Conservation (phyloP, 2,113 vertebrate genomes). For the Leptocoma aspasia region DNA sequence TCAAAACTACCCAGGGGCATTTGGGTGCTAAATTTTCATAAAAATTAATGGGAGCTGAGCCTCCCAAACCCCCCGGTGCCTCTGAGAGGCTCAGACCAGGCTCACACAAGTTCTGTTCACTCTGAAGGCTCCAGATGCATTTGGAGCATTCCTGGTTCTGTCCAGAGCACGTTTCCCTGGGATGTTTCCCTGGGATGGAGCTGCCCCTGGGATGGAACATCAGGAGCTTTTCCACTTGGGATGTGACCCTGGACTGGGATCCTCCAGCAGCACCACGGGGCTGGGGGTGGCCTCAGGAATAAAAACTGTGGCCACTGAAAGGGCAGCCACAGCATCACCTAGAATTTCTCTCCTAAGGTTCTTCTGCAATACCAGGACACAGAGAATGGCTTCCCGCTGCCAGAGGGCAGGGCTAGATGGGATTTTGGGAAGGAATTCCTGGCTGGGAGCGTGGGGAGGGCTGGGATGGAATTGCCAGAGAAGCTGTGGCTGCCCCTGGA, state of each 20-base stretch:
- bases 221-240: background rate
- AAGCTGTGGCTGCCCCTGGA: background rate
- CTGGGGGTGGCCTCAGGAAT: fast-evolving
- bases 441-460: fast-evolving
- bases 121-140: background rate
- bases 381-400: background rate
- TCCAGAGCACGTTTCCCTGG: background rate
- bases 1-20: background rate
- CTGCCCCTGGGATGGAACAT: background rate
- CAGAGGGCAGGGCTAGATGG: background rate
- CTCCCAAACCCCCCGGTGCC: background rate
- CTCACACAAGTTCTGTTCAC: background rate
- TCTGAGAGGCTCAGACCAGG: background rate
- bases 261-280: fast-evolving
- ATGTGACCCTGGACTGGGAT: background rate
- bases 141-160: background rate
- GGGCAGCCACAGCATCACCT: fast-evolving
- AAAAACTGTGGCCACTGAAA: background rate
- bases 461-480: background rate
- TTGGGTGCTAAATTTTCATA: constrained; percentile 26
- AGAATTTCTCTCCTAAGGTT: background rate
- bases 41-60: background rate
- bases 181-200: background rate
- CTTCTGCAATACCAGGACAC: background rate
- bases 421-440: background rate